Evolutionary conservation across 2,113 vertebrate species (phyloP).

Genomic region (Montifringilla adamsi): DNA sequence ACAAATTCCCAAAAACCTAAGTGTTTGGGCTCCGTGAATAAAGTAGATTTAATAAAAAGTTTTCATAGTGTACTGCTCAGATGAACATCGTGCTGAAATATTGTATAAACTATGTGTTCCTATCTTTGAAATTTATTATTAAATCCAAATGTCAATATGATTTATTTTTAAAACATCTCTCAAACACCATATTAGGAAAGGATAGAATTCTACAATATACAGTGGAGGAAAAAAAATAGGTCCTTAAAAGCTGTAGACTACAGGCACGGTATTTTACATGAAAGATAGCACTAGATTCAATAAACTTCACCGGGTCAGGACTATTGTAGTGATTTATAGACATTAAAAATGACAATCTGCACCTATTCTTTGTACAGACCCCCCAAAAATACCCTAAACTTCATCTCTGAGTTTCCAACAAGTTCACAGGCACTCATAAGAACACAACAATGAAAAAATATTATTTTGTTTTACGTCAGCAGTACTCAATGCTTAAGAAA

Average conservation of each 20-base stretch:
- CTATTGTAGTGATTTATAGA: neutral
- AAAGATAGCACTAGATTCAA: neutral
- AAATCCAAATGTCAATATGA: conserved; percentile 29
- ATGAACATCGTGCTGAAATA: neutral
- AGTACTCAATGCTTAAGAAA: neutral
- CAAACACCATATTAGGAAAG: conserved; percentile 23
- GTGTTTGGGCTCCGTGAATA: neutral
- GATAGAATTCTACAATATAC: neutral
- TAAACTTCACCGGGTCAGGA: neutral
- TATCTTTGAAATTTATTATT: conserved; percentile 20
- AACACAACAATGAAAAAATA: conserved; percentile 9
- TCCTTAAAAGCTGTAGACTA: neutral
- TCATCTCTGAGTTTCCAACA: neutral
- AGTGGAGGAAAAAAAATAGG: neutral
- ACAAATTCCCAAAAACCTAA: neutral
- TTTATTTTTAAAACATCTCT: conserved; percentile 43
- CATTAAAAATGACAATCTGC: neutral
- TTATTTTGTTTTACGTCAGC: neutral
- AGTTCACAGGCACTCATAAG: neutral
- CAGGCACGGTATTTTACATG: neutral
- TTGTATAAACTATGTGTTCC: neutral
- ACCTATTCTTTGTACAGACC: neutral
- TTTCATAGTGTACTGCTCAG: neutral
- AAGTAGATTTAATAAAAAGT: neutral
- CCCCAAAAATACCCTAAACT: neutral